These are phyloP conservation scores for Menidia beryllina DNA, from an alignment of 2,113 vertebrate species.

Conservation along the genomic window DNA sequence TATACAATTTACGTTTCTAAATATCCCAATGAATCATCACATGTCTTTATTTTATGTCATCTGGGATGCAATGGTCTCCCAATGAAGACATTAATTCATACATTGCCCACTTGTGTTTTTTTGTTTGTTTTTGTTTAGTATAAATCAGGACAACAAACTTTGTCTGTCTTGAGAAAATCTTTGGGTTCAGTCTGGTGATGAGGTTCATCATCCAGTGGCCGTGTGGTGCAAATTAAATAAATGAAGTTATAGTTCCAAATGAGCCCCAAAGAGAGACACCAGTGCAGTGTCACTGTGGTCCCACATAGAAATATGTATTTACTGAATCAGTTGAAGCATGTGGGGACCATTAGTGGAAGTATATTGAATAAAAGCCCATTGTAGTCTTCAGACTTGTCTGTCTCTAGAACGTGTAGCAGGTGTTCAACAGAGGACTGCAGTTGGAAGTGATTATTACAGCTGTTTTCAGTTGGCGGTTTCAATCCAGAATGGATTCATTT, in stretches of 20 bases:
- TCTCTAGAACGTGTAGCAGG: no score
- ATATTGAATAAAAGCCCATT: neutral
- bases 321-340: neutral
- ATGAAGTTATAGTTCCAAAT: neutral
- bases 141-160: neutral
- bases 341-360: slow-evolving; percentile 5
- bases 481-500: no score
- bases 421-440: no score
- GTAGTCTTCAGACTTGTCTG: no score
- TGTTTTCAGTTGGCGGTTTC: no score
- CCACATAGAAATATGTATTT: slow-evolving; percentile 13
- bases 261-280: neutral
- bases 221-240: slow-evolving; percentile 3
- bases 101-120: neutral
- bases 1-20: neutral
- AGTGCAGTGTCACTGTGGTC: neutral
- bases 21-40: no score
- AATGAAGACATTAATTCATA: neutral
- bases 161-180: neutral
- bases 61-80: no score
- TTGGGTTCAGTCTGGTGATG: neutral
- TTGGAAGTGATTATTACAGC: no score
- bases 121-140: neutral
- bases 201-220: neutral
- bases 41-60: neutral